These are phyloP conservation scores for Bubo scandiacus DNA, from an alignment of 2,113 vertebrate species.

Conservation along the genomic window DNA sequence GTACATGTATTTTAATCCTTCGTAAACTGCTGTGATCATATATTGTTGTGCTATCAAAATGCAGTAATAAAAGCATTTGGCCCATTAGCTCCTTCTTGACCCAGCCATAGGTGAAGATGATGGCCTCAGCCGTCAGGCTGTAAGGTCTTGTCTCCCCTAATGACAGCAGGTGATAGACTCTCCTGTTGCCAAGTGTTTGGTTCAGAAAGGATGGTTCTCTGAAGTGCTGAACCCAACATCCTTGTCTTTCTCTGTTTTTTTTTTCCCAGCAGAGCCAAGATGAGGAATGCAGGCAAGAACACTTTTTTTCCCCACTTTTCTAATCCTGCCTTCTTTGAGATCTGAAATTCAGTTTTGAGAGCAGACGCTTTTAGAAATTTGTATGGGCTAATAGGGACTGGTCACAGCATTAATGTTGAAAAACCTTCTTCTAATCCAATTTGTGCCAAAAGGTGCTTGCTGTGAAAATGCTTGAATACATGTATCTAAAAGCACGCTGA, in stretches of 20 bases:
- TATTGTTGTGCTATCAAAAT: background rate
- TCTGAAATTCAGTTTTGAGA: background rate
- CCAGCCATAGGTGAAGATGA: background rate
- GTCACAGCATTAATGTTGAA: background rate
- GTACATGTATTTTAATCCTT: background rate
- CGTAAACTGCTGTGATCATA: background rate
- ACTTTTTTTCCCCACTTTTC: background rate
- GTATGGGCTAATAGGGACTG: background rate
- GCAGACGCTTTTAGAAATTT: background rate
- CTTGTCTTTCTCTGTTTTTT: background rate
- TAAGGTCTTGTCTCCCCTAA: background rate
- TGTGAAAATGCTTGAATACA: background rate
- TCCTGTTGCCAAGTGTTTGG: background rate
- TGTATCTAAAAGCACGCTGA: background rate
- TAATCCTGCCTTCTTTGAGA: background rate
- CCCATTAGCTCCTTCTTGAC: background rate
- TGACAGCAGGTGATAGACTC: background rate
- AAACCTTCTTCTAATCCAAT: background rate
- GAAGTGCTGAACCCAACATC: background rate
- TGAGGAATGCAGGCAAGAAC: constrained; percentile 50
- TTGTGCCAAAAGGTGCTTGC: background rate
- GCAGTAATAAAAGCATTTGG: background rate
- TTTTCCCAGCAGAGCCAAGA: constrained; percentile 30
- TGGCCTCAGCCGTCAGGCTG: background rate
- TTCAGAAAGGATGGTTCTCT: background rate